A percentile compares a stretch with the other conserved stretches of the same genome.
Conservation (phyloP, 2,797 vertebrate genomes). For the Otolemur crassicaudatus region DNA sequence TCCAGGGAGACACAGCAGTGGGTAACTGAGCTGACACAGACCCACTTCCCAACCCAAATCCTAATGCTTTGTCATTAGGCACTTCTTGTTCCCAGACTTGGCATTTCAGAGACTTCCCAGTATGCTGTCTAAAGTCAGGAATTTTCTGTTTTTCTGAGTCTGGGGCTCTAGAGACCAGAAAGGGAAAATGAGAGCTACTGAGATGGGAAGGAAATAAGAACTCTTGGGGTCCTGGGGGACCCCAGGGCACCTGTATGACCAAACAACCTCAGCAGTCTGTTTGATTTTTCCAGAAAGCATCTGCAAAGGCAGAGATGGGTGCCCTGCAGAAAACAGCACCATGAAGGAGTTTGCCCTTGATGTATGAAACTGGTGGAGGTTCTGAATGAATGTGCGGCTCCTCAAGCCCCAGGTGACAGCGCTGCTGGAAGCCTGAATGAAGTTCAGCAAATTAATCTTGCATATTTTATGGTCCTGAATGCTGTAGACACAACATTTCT, state of each 20-base stretch:
- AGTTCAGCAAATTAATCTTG: conserved; percentile 60
- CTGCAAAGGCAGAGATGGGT: not conserved
- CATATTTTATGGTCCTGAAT: conserved; percentile 49
- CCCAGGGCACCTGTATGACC: not conserved
- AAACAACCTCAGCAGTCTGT: not conserved
- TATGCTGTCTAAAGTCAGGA: not conserved
- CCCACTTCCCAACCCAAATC: not conserved
- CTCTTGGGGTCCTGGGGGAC: not conserved
- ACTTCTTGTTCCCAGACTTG: not conserved
- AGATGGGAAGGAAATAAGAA: not conserved
- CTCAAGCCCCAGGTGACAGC: conserved; percentile 63
- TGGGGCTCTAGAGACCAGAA: not conserved
- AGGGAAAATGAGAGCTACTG: not conserved
- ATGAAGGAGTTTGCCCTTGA: not conserved
- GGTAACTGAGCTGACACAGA: not conserved
- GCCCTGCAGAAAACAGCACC: not conserved
- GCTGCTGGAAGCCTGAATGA: conserved; percentile 22
- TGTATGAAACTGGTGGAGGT: conserved; percentile 8
- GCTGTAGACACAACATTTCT: conserved; percentile 32
- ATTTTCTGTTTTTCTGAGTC: not conserved
- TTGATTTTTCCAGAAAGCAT: not conserved
- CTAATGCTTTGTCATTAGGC: not conserved
- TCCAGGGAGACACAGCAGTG: not conserved
- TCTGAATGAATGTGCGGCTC: conserved; percentile 65
- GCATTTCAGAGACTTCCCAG: not conserved